Conservation (phyloP, 2,888 invertebrate species). For the Halocaridina rubra region DNA sequence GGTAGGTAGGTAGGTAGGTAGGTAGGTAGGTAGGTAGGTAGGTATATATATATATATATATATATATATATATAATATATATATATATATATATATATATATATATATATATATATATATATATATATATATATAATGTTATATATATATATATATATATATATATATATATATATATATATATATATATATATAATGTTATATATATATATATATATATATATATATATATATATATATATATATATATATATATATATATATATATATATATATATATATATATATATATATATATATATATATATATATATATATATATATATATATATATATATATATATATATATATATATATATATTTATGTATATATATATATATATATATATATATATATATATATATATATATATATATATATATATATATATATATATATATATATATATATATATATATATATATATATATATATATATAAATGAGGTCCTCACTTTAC, state of each 20-base stretch:
- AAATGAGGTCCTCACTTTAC: too few species aligned
- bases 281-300: constrained; percentile 4
- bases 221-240: constrained; percentile 6
- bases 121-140: neutral
- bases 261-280: constrained; percentile 14
- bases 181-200: neutral
- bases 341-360: neutral
- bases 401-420: constrained; percentile 8
- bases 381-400: constrained; percentile 4
- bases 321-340: neutral
- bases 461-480: neutral
- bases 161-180: neutral
- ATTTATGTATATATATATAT: neutral
- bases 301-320: neutral
- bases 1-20: neutral
- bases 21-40: neutral
- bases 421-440: constrained; percentile 5
- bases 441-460: neutral
- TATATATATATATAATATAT: constrained; percentile 14
- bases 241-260: constrained; percentile 11
- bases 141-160: neutral
- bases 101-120: neutral
- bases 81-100: constrained; percentile 14
- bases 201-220: neutral
- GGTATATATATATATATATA: neutral